A percentile compares a stretch with the other conserved stretches of the same genome.
These are phyloP conservation scores for Conger conger DNA, from an alignment of 2,113 vertebrate species.

Conservation along the genomic window DNA sequence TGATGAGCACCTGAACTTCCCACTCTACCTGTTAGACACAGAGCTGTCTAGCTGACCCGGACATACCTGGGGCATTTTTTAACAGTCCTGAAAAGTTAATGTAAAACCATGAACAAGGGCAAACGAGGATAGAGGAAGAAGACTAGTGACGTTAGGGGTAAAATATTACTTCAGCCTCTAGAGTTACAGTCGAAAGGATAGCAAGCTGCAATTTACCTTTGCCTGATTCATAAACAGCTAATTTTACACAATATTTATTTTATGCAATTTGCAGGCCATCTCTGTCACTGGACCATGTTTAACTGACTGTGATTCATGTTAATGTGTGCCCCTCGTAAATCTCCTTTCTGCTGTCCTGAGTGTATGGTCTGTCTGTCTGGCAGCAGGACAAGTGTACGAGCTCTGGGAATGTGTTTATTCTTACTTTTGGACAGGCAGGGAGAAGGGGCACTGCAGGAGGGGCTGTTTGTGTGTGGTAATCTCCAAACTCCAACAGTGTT, in stretches of 20 bases:
- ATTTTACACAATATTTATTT: slow-evolving; percentile 36
- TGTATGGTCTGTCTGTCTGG: slow-evolving; percentile 27
- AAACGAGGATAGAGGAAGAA: slow-evolving; percentile 57
- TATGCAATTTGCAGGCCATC: background rate
- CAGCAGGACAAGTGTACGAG: background rate
- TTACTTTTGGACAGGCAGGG: slow-evolving; percentile 20
- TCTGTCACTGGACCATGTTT: background rate
- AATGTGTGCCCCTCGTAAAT: slow-evolving; percentile 34
- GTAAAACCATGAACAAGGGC: slow-evolving; percentile 46
- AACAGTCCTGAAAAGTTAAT: slow-evolving; percentile 34
- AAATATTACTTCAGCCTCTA: slow-evolving; percentile 40
- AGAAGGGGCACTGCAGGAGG: background rate
- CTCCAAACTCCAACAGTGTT: slow-evolving; percentile 2
- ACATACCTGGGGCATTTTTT: slow-evolving; percentile 32
- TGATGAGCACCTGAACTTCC: slow-evolving; percentile 19
- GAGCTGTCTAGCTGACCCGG: slow-evolving; percentile 26
- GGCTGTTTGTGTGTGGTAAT: slow-evolving; percentile 16
- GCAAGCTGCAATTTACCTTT: slow-evolving; percentile 42
- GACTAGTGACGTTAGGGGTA: slow-evolving; percentile 22
- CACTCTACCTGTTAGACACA: slow-evolving; percentile 29
- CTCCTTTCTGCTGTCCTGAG: background rate
- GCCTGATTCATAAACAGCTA: slow-evolving; percentile 57
- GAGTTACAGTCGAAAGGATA: slow-evolving; percentile 33
- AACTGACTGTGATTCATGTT: slow-evolving; percentile 27
- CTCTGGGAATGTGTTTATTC: slow-evolving; percentile 10